Evolutionary conservation across 2,797 vertebrate species (phyloP).

Genomic region (Leucoraja ocellata): DNA sequence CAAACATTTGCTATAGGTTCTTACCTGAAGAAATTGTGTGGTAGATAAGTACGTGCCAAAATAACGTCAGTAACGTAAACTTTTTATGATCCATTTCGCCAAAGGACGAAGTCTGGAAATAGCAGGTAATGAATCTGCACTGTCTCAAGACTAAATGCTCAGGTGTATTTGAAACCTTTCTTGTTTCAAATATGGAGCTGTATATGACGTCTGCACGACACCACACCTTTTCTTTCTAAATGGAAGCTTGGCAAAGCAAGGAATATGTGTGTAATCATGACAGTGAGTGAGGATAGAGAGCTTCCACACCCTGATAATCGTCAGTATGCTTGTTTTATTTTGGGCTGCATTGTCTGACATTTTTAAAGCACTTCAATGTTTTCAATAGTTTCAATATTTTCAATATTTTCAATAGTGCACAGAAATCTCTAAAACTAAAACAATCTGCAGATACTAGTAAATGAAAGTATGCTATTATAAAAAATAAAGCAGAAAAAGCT

Average conservation of each 20-base stretch:
- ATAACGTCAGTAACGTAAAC: neutral
- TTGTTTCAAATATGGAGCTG: too few species aligned
- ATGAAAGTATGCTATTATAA: too few species aligned
- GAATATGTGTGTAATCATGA: neutral
- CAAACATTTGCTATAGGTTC: neutral
- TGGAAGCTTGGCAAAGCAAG: too few species aligned
- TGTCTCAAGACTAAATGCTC: neutral
- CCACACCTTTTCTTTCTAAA: slow-evolving; percentile 20
- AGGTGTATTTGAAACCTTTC: neutral
- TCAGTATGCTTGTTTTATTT: neutral
- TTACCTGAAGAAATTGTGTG: neutral
- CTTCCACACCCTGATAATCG: neutral
- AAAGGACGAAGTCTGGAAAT: neutral
- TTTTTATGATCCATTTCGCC: slow-evolving; percentile 3
- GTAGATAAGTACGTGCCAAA: slow-evolving; percentile 1
- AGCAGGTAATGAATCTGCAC: neutral
- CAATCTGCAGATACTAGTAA: too few species aligned
- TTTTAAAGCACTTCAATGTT: neutral
- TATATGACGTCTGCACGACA: neutral
- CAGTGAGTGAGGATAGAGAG: neutral
- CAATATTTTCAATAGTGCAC: too few species aligned
- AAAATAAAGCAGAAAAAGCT: too few species aligned
- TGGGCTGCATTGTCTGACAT: neutral
- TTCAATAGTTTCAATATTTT: too few species aligned
- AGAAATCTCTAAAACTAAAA: neutral